Evolutionary conservation across 2,113 vertebrate genomes (phyloP).

Genomic region (Nibea coibor): DNA sequence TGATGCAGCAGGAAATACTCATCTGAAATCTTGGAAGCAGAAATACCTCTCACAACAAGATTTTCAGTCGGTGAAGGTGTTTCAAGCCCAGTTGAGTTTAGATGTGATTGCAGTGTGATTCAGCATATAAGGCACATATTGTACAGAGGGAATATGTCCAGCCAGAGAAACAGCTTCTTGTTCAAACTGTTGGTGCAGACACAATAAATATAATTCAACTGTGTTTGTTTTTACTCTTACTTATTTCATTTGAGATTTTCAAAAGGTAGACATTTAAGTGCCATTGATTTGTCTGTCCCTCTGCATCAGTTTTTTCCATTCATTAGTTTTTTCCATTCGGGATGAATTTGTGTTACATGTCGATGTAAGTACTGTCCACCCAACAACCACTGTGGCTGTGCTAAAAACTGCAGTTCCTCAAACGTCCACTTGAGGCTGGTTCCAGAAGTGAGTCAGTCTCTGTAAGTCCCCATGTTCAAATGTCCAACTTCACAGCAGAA

Average conservation of each 20-base stretch:
- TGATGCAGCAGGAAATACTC: conserved; percentile 4
- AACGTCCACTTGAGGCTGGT: too few species aligned
- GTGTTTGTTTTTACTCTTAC: background rate
- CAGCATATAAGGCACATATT: background rate
- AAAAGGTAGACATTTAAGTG: background rate
- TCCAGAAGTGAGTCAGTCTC: too few species aligned
- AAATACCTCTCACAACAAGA: background rate
- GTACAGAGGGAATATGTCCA: background rate
- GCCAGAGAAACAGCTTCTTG: background rate
- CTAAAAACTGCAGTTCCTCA: too few species aligned
- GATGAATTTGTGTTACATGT: too few species aligned
- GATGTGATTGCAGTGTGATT: conserved; percentile 26
- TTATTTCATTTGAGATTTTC: background rate
- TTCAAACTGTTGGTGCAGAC: background rate
- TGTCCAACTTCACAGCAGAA: too few species aligned
- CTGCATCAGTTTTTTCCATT: too few species aligned
- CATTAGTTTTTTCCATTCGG: too few species aligned
- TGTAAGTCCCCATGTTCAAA: too few species aligned
- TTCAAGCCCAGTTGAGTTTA: background rate
- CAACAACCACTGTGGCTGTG: too few species aligned
- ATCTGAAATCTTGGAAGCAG: conserved; percentile 14
- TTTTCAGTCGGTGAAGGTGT: background rate
- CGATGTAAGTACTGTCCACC: too few species aligned
- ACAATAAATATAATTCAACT: background rate
- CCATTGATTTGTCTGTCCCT: background rate